These are phyloP conservation scores for Watsonalla binaria DNA, from an alignment of 2,888 invertebrate genomes.

Conservation along the genomic window DNA sequence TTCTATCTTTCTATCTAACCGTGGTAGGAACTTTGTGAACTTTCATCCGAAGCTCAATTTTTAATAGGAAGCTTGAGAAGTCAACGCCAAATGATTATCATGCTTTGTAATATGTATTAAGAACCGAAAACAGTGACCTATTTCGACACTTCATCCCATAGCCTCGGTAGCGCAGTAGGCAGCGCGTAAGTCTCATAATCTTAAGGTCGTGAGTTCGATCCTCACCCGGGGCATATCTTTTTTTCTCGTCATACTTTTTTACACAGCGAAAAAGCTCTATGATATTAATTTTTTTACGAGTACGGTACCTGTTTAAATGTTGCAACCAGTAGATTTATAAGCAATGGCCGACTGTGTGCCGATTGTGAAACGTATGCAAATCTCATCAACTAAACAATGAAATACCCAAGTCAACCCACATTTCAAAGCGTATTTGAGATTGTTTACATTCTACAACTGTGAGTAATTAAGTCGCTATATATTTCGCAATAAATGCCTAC, in stretches of 20 bases:
- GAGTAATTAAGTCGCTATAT: constrained; percentile 30
- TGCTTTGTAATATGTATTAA: no score
- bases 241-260: constrained; percentile 7
- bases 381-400: constrained; percentile 47
- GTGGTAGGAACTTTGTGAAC: no score
- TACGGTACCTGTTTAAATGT: constrained; percentile 19
- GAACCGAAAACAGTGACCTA: constrained; percentile 13
- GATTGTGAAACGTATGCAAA: constrained; percentile 49
- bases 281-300: constrained; percentile 13
- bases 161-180: constrained; percentile 93
- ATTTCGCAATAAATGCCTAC: constrained; percentile 29
- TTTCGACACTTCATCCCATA: constrained; percentile 6
- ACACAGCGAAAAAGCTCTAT: background rate
- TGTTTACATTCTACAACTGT: constrained; percentile 46
- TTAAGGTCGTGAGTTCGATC: constrained; percentile 98
- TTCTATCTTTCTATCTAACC: no score
- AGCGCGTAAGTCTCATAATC: constrained; percentile 95
- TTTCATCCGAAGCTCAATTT: no score
- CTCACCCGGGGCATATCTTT: constrained; percentile 88
- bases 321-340: constrained; percentile 10
- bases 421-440: constrained; percentile 33
- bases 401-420: constrained; percentile 44
- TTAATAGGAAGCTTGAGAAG: no score
- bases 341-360: background rate
- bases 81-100: background rate